Evolutionary conservation across 1,140 invertebrate species (phyloP), one percentile per base, ranked within the genome.

Genomic region (Reticulitermes speratus): DNA sequence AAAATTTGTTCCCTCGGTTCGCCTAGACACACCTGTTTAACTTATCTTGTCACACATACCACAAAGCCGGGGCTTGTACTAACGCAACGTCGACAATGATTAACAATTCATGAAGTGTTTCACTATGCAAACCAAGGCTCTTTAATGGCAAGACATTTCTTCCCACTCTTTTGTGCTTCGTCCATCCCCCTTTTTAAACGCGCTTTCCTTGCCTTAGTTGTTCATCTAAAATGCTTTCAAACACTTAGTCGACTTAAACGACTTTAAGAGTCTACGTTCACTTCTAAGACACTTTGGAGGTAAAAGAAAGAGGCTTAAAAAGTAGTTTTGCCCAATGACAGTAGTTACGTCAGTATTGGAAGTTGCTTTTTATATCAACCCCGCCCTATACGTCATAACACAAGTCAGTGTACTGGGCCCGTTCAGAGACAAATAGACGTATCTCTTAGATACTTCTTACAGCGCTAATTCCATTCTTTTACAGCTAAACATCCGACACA

Each of bases 71-170:
- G 16, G 59, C 19, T 7, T 65, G 65, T 75, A 75, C n/a, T 75
- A 75, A n/a, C 65, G 7, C 65, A 9, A 19, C n/a, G 25, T 75
- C 65, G n/a, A 30, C 25, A 75, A 2, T 75, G 65, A 75, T 75
- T 75, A 75, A 25, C 30, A 75, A 75, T 75, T 75, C 65, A 75
- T 75, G 65, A 75, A 75, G 65, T 30, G 65, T 75, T 75, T 75
- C 65, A 75, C 25, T 75, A 75, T 30, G 65, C 65, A 75, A 30
- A 75, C 65, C 65, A 75, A 75, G 65, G 7, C 65, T 75, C 3
- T 30, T 75, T 75, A 75, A 75, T 75, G 65, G 65, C 65, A 30
- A 30, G 65, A 14, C n/a, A 75, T 30, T 30, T 30, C 19, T 65
- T 65, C 21, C n/a, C n/a, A 25, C 65, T 25, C n/a, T 75, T 75